Base-by-base conservation (phyloP, 2,797 vertebrate genomes). In the Chelmon rostratus region DNA sequence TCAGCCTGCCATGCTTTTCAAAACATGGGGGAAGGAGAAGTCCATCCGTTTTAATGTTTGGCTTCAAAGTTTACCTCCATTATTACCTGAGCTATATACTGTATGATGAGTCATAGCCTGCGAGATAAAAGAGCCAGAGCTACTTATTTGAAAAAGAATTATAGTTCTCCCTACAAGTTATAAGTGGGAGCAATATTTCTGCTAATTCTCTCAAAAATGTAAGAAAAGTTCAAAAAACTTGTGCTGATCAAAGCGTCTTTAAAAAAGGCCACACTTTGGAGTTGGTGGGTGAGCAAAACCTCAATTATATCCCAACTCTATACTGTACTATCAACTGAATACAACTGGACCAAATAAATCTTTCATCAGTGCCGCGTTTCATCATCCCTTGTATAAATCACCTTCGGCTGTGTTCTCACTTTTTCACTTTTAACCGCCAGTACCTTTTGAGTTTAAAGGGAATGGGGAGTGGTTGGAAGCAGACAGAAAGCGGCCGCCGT, bases 1-100 rank as follows among this genome's bases (percentile, higher is more conserved):
- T 86, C 73, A 83, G 74, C 37, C 70, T 71, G 85, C 63, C 88
- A 84, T 82, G 72, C 65, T 80, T 85, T 90, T 86, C 37, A 87
- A 84, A 86, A 82, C 31, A 73, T 8, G 33, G 28, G 44, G 54
- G 53, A 58, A 68, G 57, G 52, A 73, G 70, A 80, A 54, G 57
- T 78, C 62, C n/a, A 44, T 76, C 31, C 1, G 15, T 58, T 83
- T 79, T 56, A 83, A 74, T 88, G 69, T 83, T 83, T 83, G 72
- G 70, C 77, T 84, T 82, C 56, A 68, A 47, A 77, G 84, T 82
- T 90, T 79, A 86, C 68, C 73, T 81, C 47, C 46, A 57, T 84
- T 88, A 88, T 84, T 89, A 86, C 76, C 69, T 72, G 78, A 85
- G 59, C 33, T 76, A 57, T 68, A 75, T 68, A 73, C 65, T 66